phyloP scores from a whole-genome alignment of 2,888 invertebrate genomes.

The Sericinus montela region DNA sequence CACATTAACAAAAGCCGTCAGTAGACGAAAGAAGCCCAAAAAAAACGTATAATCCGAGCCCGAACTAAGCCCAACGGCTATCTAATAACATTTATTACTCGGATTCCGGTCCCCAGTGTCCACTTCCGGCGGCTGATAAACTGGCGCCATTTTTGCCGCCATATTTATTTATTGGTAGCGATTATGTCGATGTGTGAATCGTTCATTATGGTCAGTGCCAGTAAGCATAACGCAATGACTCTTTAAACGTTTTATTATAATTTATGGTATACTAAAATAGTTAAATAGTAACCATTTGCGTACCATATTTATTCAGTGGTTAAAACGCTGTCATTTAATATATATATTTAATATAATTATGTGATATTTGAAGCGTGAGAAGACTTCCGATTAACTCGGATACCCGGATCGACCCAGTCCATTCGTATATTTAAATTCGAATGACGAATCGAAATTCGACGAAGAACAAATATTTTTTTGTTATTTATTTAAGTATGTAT shows the following conservation, averaged over 20 bases:
- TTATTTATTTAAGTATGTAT: too few relatives aligned
- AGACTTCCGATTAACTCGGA: too few relatives aligned
- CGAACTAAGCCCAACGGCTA: slow-evolving; percentile 76
- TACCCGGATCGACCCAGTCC: too few relatives aligned
- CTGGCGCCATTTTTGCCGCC: slow-evolving; percentile 76
- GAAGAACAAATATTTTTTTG: too few relatives aligned
- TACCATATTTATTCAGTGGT: too few relatives aligned
- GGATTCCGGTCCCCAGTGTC: slow-evolving; percentile 71
- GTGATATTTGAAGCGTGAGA: too few relatives aligned
- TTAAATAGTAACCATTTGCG: slow-evolving; percentile 4
- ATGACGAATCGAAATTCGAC: too few relatives aligned
- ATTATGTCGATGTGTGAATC: slow-evolving; percentile 64
- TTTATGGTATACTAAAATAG: slow-evolving; percentile 12
- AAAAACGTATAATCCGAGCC: slow-evolving; percentile 55
- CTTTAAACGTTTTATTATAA: slow-evolving; percentile 31
- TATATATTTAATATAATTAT: too few relatives aligned
- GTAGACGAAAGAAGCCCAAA: slow-evolving; percentile 59
- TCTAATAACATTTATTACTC: slow-evolving; percentile 79
- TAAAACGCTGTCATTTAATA: too few relatives aligned
- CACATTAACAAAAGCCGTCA: slow-evolving; percentile 73
- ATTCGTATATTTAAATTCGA: too few relatives aligned
- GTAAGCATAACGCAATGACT: slow-evolving; percentile 31
- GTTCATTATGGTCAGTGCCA: slow-evolving; percentile 46
- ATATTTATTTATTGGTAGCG: slow-evolving; percentile 78
- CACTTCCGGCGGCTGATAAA: slow-evolving; percentile 78